These are phyloP conservation scores for Cataglyphis livida DNA, from an alignment of 2,888 invertebrate species.

Conservation along the genomic window DNA sequence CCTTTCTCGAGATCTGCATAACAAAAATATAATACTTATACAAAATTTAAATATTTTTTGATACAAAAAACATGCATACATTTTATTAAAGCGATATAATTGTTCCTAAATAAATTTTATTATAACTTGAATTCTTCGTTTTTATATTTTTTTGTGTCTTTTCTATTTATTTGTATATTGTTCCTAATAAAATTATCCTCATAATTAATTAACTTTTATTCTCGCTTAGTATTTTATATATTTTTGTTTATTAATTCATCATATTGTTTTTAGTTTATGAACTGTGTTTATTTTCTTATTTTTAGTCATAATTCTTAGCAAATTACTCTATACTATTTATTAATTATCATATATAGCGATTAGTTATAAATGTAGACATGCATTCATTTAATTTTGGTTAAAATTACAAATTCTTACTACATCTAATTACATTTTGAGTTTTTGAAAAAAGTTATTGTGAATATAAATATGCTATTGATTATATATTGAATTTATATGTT, in stretches of 20 bases:
- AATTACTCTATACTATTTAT: background rate
- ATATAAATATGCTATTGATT: background rate
- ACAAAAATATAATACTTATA: background rate
- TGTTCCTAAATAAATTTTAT: constrained; percentile 16
- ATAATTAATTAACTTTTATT: background rate
- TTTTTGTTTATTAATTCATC: background rate
- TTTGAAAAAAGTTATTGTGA: background rate
- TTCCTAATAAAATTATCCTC: background rate
- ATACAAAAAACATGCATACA: background rate
- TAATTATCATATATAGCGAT: background rate
- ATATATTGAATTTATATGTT: background rate
- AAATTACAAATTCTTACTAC: too few relatives aligned
- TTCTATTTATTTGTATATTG: background rate
- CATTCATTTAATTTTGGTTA: background rate
- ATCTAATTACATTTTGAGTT: too few relatives aligned
- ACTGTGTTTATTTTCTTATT: background rate
- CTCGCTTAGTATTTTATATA: background rate
- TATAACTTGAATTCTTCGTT: background rate
- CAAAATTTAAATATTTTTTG: background rate
- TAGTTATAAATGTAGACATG: background rate
- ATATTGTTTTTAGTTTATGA: background rate
- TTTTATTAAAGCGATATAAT: constrained; percentile 2
- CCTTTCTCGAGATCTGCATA: background rate
- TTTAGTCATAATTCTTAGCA: background rate
- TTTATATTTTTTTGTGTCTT: background rate